These are phyloP conservation scores for Threskiornis aethiopicus DNA, from an alignment of 2,797 vertebrate genomes.

Conservation along the genomic window DNA sequence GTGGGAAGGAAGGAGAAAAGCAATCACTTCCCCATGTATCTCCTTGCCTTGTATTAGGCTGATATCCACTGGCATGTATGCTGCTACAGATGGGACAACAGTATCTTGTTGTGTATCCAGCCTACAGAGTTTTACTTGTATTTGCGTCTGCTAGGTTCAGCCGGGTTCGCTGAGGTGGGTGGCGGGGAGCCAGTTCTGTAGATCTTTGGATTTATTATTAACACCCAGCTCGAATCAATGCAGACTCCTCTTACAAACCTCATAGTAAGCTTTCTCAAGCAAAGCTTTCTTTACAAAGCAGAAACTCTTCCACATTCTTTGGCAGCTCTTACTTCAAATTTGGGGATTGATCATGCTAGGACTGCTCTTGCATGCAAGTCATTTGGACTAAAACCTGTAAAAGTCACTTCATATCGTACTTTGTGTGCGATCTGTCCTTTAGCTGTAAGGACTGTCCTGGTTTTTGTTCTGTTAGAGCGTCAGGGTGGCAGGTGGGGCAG, in stretches of 20 bases:
- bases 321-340: background rate
- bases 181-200: background rate
- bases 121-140: constrained; percentile 25
- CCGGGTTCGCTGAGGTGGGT: background rate
- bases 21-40: background rate
- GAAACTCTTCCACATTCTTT: background rate
- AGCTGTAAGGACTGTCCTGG: background rate
- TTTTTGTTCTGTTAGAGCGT: background rate
- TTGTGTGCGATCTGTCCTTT: background rate
- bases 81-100: constrained; percentile 53
- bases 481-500: constrained; percentile 16
- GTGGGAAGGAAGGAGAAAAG: background rate
- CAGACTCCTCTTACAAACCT: background rate
- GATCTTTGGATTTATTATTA: constrained; percentile 11
- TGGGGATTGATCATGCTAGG: background rate
- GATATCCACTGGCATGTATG: constrained; percentile 35
- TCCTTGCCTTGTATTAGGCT: background rate
- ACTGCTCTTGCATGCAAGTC: background rate
- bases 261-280: background rate
- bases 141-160: constrained; percentile 23
- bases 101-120: constrained; percentile 31
- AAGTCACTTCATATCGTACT: background rate
- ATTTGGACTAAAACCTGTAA: background rate
- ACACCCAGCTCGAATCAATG: background rate
- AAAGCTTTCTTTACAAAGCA: background rate